A percentile compares a stretch with the other conserved stretches of the same genome.
These are phyloP conservation scores for Pollenia amentaria DNA, from an alignment of 2,888 invertebrate genomes.

Conservation along the genomic window DNA sequence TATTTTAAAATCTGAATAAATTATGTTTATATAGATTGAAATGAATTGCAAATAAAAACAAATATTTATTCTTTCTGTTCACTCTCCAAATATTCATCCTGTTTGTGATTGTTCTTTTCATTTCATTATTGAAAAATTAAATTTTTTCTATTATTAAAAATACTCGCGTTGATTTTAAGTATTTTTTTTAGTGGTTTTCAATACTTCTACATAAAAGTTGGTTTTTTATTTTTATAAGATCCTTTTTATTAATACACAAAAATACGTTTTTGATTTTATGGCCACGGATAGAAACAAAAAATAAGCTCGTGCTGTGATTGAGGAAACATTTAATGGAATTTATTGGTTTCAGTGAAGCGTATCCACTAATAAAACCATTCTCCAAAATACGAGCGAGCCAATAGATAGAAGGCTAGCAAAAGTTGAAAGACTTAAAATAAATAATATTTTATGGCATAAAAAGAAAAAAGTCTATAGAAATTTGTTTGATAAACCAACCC, in stretches of 20 bases:
- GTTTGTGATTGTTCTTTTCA: slow-evolving; percentile 8
- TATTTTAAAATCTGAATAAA: too few species aligned
- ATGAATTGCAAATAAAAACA: too few species aligned
- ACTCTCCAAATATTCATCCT: not conserved
- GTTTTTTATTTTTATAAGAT: slow-evolving; percentile 52
- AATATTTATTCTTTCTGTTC: not conserved
- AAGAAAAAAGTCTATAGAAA: slow-evolving; percentile 26
- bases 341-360: slow-evolving; percentile 71
- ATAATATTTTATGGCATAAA: slow-evolving; percentile 48
- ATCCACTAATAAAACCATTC: slow-evolving; percentile 59
- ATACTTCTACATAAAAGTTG: slow-evolving; percentile 48
- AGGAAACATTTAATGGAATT: slow-evolving; percentile 73
- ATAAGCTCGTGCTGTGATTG: slow-evolving; percentile 61
- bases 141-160: slow-evolving; percentile 43
- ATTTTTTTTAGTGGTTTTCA: slow-evolving; percentile 51
- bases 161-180: slow-evolving; percentile 64
- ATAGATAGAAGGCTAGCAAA: slow-evolving; percentile 16
- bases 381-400: slow-evolving; percentile 33
- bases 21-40: too few species aligned
- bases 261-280: slow-evolving; percentile 40
- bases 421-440: slow-evolving; percentile 58
- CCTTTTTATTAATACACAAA: slow-evolving; percentile 8
- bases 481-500: slow-evolving; percentile 46
- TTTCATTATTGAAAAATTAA: slow-evolving; percentile 39
- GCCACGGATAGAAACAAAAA: slow-evolving; percentile 27